Evolutionary conservation across 2,888 invertebrate species (phyloP), one percentile per base, ranked within the genome.

Genomic region (Digitonthophagus gazella): DNA sequence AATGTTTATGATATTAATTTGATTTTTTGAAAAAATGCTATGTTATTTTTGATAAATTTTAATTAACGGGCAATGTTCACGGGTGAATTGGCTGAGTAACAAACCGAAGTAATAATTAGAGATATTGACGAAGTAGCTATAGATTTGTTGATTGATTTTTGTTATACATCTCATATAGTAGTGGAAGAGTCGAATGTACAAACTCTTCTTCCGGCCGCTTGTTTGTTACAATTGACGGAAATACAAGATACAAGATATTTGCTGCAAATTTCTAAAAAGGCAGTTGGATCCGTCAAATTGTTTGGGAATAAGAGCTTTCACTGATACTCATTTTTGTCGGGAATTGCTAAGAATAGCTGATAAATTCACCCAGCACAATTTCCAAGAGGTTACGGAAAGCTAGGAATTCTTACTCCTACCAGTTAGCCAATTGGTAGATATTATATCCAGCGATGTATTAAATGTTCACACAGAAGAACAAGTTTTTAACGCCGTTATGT

Each of bases 1-100:
- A n/a, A n/a, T n/a, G n/a, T n/a, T n/a, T n/a, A n/a, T n/a, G n/a
- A n/a, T n/a, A n/a, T n/a, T n/a, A n/a, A n/a, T n/a, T n/a, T n/a
- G n/a, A n/a, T n/a, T n/a, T n/a, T n/a, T n/a, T n/a, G n/a, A n/a
- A n/a, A n/a, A n/a, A n/a, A n/a, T n/a, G n/a, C n/a, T n/a, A n/a
- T n/a, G n/a, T n/a, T n/a, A n/a, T n/a, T n/a, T n/a, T n/a, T n/a
- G n/a, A n/a, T n/a, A n/a, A n/a, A n/a, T n/a, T n/a, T n/a, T n/a
- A n/a, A n/a, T n/a, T n/a, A n/a, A n/a, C 73, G 96, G 80, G 98
- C 98, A 71, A 98, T 99, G 98, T 99, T 99, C 84, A 98, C 98
- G 67, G 97, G 97, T 66, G 98, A 98, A 85, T 85, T 99, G 81
- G 96, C 97, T 61, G 98, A 99, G 86, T 97, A 97, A 76, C 97